These are phyloP conservation scores for Aurelia aurita DNA, from an alignment of 30 jellyfish, hydroid and myxozoan species.

Conservation along the genomic window DNA sequence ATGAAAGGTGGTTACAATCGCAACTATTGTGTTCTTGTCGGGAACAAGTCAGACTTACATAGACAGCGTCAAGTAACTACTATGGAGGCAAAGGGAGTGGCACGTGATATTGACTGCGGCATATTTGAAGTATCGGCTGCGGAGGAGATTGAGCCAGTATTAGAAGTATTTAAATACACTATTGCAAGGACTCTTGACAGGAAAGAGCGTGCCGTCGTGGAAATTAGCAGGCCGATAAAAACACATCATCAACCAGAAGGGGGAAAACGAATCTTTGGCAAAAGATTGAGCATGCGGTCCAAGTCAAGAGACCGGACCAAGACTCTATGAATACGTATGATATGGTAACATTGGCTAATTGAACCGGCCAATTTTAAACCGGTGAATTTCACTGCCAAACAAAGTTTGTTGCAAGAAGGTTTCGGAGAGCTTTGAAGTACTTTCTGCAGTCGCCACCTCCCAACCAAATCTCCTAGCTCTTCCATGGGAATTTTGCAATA, in stretches of 20 bases:
- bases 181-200: slow-evolving; percentile 62
- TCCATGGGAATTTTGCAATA: no score
- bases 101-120: slow-evolving; percentile 72
- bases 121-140: slow-evolving; percentile 78
- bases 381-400: no score
- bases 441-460: no score
- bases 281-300: slow-evolving; percentile 61
- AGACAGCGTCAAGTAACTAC: slow-evolving; percentile 77
- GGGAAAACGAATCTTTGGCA: slow-evolving; percentile 56
- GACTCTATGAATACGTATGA: slow-evolving; percentile 16
- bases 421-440: no score
- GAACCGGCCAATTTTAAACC: no score
- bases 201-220: slow-evolving; percentile 50
- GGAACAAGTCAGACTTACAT: slow-evolving; percentile 69
- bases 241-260: slow-evolving; percentile 43
- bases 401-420: no score
- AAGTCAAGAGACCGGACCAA: slow-evolving; percentile 71
- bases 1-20: slow-evolving; percentile 55
- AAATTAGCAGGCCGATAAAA: slow-evolving; percentile 27
- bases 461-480: no score
- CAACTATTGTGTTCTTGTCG: slow-evolving; percentile 60
- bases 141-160: slow-evolving; percentile 64
- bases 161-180: slow-evolving; percentile 62
- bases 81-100: slow-evolving; percentile 66
- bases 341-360: no score